Base-by-base conservation (phyloP, 1,140 invertebrate genomes). In the Adelges cooleyi region DNA sequence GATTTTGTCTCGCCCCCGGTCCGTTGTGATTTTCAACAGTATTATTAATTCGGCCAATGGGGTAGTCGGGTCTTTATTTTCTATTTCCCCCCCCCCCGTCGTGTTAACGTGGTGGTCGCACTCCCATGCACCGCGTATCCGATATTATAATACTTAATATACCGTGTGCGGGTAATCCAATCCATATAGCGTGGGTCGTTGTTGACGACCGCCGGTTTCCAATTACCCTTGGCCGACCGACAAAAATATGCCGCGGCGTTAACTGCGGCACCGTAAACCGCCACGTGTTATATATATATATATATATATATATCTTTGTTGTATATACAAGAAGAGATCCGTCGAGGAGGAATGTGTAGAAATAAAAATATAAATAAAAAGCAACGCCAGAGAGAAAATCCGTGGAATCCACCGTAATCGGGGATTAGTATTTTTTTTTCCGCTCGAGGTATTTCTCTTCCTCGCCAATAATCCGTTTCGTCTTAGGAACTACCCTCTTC, bases 21-120 rank as follows among this genome's bases (percentile, higher is more conserved):
- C 42, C 56, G 42, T 44, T n/a, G 40, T 62, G 56, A 62, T 62
- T 62, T 62, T 48, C 56, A 62, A 62, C 56, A 48, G 56, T 52
- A 29, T 62, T 62, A 62, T 62, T 62, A 62, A 62, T 62, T 62
- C 44, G 23, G 27, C 17, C 23, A 6, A 11, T 33, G 29, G 5
- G 29, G 29, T 33, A n/a, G 29, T 6, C 29, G 5, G 29, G 5
- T 33, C 29, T 51, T 33, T 33, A 18, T 53, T 38, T 38, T 51
- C 27, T 29, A 27, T 51, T 51, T 51, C 27, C 6, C 29, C n/a
- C 29, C n/a, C 51, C 51, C 36, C 25, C 53, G n/a, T 44, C 25
- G 29, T 33, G 29, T 33, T 5, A 33, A 33, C 18, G 6, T 10
- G 38, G 4, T n/a, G 5, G 56, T 29, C 15, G 29, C 29, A 11